A percentile compares a stretch with the other conserved stretches of the same genome.
These are phyloP conservation scores for Agrochola macilenta DNA, from an alignment of 2,888 invertebrate genomes.

Conservation along the genomic window DNA sequence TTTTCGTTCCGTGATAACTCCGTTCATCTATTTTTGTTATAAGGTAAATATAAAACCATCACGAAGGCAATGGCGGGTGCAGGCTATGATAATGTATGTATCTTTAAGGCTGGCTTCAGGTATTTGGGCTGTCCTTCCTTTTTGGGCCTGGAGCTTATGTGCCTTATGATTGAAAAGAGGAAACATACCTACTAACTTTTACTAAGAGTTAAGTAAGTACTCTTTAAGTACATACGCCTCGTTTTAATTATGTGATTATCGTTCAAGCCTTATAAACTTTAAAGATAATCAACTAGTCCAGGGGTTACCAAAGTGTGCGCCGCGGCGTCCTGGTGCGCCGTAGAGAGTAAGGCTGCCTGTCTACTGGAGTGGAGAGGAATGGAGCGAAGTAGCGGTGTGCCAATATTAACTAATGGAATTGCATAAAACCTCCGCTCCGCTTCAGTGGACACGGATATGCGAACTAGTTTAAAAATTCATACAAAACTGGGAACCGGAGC, in stretches of 20 bases:
- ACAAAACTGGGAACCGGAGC: no score
- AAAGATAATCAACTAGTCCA: constrained; percentile 17
- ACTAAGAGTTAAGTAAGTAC: background rate
- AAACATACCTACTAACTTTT: background rate
- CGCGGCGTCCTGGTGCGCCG: no score
- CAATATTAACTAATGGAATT: no score
- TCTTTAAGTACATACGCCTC: background rate
- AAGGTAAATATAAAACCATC: background rate
- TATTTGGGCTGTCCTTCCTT: background rate
- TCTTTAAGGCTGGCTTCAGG: background rate
- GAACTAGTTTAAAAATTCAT: no score
- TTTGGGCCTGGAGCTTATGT: background rate
- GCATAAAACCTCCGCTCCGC: no score
- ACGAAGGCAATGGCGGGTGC: background rate
- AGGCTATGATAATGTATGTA: background rate
- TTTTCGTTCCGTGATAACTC: background rate
- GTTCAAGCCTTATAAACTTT: constrained; percentile 15
- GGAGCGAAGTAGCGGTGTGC: no score
- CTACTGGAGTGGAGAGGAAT: no score
- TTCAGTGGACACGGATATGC: no score
- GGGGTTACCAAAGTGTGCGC: no score
- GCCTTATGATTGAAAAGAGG: background rate
- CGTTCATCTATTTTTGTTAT: background rate
- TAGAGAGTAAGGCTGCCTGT: no score
- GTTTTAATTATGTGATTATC: constrained; percentile 19